These are phyloP conservation scores for Sepiola atlantica DNA, from an alignment of 2,888 invertebrate genomes.

Conservation along the genomic window DNA sequence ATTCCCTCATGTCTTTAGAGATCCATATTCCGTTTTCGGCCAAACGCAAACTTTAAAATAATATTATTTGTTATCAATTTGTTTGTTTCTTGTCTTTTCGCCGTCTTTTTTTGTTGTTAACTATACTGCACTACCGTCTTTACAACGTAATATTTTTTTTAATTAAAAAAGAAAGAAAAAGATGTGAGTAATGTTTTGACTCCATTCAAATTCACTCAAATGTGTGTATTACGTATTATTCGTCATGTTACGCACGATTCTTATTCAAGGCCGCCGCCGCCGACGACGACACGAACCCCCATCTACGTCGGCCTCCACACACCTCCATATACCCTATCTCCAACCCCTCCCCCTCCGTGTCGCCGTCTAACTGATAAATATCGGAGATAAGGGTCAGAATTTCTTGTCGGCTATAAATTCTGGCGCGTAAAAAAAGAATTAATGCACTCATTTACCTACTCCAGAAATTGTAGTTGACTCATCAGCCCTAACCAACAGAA, in stretches of 20 bases:
- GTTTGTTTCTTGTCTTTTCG: no score
- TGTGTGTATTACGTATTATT: background rate
- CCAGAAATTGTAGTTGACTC: background rate
- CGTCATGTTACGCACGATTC: background rate
- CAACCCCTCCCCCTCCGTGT: background rate
- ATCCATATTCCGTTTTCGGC: no score
- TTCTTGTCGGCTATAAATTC: background rate
- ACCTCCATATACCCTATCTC: background rate
- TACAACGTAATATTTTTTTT: no score
- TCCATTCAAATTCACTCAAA: background rate
- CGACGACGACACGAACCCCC: background rate
- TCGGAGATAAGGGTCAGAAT: background rate
- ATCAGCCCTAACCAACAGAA: background rate
- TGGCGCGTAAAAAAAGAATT: background rate
- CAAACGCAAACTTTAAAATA: no score
- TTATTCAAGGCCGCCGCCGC: background rate
- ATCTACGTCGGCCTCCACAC: no score
- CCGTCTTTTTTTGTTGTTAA: no score
- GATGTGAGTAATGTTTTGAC: background rate
- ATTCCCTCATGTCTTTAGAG: no score
- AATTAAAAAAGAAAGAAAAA: background rate
- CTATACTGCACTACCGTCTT: no score
- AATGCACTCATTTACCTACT: background rate
- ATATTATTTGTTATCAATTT: no score
- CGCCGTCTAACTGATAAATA: background rate